Evolutionary conservation across 2,113 vertebrate species (phyloP).

Genomic region (Neodontobutis hainanensis): DNA sequence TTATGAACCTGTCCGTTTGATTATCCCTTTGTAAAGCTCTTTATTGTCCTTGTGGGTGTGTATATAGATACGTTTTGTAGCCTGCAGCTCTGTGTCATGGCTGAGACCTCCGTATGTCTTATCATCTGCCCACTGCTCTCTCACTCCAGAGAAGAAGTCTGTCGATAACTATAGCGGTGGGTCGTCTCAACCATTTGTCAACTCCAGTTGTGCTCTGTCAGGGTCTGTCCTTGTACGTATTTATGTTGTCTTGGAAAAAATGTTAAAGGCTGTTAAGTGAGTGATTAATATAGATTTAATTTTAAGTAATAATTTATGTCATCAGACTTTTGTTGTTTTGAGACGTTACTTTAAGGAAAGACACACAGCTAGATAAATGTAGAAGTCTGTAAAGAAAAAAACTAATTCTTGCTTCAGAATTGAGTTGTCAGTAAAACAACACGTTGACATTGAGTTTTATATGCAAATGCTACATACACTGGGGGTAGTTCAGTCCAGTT

Average conservation of each 20-base stretch:
- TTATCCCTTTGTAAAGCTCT: conserved; percentile 52
- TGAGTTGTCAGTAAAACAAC: no score
- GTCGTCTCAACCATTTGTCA: conserved; percentile 37
- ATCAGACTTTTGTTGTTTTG: no score
- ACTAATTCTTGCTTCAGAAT: no score
- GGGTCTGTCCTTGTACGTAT: conserved; percentile 15
- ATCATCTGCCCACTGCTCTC: conserved; percentile 33
- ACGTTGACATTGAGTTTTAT: no score
- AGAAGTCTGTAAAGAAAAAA: no score
- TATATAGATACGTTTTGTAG: conserved; percentile 20
- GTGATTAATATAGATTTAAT: neutral
- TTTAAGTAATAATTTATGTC: no score
- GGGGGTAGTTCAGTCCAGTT: no score
- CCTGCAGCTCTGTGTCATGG: conserved; percentile 47
- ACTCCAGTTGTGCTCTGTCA: conserved; percentile 45
- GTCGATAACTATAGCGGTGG: neutral
- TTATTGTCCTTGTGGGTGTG: conserved; percentile 37
- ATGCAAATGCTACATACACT: no score
- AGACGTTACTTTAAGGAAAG: no score
- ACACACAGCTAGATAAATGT: no score
- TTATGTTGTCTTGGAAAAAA: conserved; percentile 11
- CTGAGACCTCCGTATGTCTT: conserved; percentile 21
- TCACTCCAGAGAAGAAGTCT: conserved; percentile 21
- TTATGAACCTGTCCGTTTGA: conserved; percentile 62
- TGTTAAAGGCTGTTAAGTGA: neutral